Base-by-base conservation (phyloP, 2,888 invertebrate genomes). In the Drosophila dives region DNA sequence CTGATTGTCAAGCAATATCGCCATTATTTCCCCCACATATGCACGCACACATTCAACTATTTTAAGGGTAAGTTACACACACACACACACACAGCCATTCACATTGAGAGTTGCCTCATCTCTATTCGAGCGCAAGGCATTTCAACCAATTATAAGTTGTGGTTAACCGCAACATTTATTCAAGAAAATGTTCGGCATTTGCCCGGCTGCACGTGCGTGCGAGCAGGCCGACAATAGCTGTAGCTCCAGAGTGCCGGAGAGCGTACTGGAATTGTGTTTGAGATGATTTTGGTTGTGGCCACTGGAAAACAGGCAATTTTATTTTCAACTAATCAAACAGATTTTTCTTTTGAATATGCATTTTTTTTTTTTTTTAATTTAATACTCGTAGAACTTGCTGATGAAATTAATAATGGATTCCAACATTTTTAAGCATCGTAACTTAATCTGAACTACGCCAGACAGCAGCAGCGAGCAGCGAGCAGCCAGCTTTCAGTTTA, bases 91-190 rank as follows among this genome's bases (percentile, higher is more conserved):
- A 54, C 48, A 45, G 50, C 23, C 26, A 50, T 10, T n/a, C 48
- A 48, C 29, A 50, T 56, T 73, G 42, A 53, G 54, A 40, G 49
- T 40, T 40, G 66, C 71, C 75, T 67, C 77, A 64, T 62, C 68
- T 73, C 68, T 60, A 62, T 62, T 75, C 73, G 85, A 75, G 81
- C 85, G 83, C 74, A 85, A 85, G 85, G 85, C 89, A 89, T 89
- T 84, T 91, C 92, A 90, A 92, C 93, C 93, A 93, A 93, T 93
- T 92, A 93, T 91, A 93, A 92, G 92, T 92, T 93, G 93, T 81
- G 93, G 93, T 93, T 93, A 93, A 93, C 93, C 93, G 90, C 92
- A 92, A 92, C 92, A 91, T 91, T 91, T 91, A 91, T 92, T 91
- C 89, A 87, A 89, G 91, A 91, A 90, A 91, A 90, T 88, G 84